Percentiles rank a stretch among this genome's conserved stretches.
These are phyloP conservation scores for Caenorhabditis latens DNA, from an alignment of 1,140 invertebrate species.

Conservation along the genomic window DNA sequence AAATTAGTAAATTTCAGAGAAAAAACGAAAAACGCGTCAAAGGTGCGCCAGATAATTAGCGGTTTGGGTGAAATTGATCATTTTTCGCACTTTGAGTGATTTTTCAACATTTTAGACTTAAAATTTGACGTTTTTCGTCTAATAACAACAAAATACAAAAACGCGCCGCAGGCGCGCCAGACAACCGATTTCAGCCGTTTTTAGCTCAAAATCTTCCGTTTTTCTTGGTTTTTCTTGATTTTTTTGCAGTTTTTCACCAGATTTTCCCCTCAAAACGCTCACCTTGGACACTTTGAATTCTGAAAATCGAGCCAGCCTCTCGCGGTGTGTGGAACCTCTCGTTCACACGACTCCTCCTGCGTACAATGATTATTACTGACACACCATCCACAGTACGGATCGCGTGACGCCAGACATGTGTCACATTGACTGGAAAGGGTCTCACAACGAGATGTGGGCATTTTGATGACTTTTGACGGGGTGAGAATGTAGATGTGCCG, in stretches of 20 bases:
- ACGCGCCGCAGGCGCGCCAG: too few species aligned
- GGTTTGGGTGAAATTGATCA: too few species aligned
- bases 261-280: conserved; percentile 29
- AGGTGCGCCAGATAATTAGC: too few species aligned
- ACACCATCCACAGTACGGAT: conserved; percentile 78
- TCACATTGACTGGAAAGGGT: conserved; percentile 69
- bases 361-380: conserved; percentile 62
- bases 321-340: conserved; percentile 56
- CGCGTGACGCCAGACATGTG: conserved; percentile 70
- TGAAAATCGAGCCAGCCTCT: conserved; percentile 76
- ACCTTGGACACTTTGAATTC: conserved; percentile 74
- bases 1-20: not conserved
- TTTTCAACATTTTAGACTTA: too few species aligned
- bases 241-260: too few species aligned
- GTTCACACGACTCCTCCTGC: conserved; percentile 65
- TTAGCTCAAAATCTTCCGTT: too few species aligned
- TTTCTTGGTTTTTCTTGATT: too few species aligned
- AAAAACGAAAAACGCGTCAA: not conserved
- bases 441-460: conserved; percentile 67
- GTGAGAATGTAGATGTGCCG: conserved; percentile 64
- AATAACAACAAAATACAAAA: too few species aligned
- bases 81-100: too few species aligned
- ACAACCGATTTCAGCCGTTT: too few species aligned
- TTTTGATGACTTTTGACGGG: conserved; percentile 70
- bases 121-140: too few species aligned